Evolutionary conservation across 1,140 invertebrate species (phyloP), one percentile per base, ranked within the genome.

Genomic region (Drosophila ogumai): DNA sequence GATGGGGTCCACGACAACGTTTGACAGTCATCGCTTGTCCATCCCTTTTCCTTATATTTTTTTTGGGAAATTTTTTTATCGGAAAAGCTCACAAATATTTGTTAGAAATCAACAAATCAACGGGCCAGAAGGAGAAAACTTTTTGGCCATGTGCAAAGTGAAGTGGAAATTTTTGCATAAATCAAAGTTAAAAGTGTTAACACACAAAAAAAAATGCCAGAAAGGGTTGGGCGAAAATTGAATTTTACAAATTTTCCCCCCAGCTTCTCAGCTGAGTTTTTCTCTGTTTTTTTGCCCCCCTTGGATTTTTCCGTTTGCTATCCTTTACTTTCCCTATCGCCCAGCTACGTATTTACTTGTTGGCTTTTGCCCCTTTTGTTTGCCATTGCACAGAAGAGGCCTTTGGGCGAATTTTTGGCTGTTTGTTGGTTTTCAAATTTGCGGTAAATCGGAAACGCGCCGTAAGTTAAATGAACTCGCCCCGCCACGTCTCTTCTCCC

Each of bases 341-440:
- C 63, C n/a, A 41, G 73, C 67, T 71, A 78, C 66, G 72, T 88
- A 88, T 88, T 88, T 88, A 85, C 79, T 88, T 61, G 64, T 76
- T 69, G 61, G 67, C 43, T 69, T 55, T 68, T 74, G 65, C 41
- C 57, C 64, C 71, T 75, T 84, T 79, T 84, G 57, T 81, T 79
- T 78, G 50, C 40, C 47, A 22, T 67, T 79, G 77, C 59, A 74
- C 54, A 75, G 82, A 32, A 67, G 38, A 52, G 65, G 79, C 82
- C 82, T 84, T 80, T 69, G 84, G 85, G 77, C 65, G 60, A 78
- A 90, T 84, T 88, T 88, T 88, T 79, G 85, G 77, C 71, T 85
- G 81, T 79, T 90, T 90, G 85, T 88, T 88, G 84, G 81, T 90
- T 88, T 90, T 90, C 64, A 88, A 88, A 88, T 88, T 88, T 88